Base-by-base conservation (phyloP, 2,888 invertebrate genomes). In the Fragum fragum region DNA sequence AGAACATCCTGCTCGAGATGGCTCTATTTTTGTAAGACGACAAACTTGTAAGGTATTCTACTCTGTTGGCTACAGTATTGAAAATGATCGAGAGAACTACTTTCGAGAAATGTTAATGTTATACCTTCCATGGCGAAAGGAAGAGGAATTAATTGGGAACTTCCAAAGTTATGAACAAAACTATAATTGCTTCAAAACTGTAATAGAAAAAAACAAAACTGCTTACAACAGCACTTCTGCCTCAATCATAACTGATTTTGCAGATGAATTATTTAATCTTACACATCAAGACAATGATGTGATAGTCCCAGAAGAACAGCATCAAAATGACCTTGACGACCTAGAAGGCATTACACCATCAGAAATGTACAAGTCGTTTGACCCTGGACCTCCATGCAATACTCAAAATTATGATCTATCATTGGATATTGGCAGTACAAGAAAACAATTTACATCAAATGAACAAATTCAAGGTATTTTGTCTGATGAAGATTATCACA, bases 371-470 rank as follows among this genome's bases (percentile, higher is more conserved):
- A 26, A 28, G 11, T 71, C 55, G 29, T 71, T 55, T 71, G 36
- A 71, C 28, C 71, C 71, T 29, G 55, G 71, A n/a, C 7, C 6
- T 16, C 26, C 28, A 18, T 32, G 23, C 14, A 66, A 66, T 39
- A 18, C 9, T 36, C n/a, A n/a, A n/a, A n/a, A n/a, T n/a, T 66
- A 66, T 66, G 66, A 66, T 42, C 66, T 66, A n/a, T 32, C 39
- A 21, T 28, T 39, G n/a, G 81, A 84, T 66, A 32, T 86, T 47
- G 84, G 81, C 21, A 53, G 84, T 28, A 26, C 53, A 32, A 68
- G 57, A 53, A 73, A 75, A 36, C 61, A 77, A n/a, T 39, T 53
- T 23, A 39, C 6, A 9, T 6, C 6, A 14, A 9, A 9, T 14
- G 39, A 39, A 39, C 18, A 53, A 14, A 21, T 36, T 21, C 16